These are phyloP conservation scores for Euura lappo DNA, from an alignment of 1,140 invertebrate genomes.

Conservation along the genomic window DNA sequence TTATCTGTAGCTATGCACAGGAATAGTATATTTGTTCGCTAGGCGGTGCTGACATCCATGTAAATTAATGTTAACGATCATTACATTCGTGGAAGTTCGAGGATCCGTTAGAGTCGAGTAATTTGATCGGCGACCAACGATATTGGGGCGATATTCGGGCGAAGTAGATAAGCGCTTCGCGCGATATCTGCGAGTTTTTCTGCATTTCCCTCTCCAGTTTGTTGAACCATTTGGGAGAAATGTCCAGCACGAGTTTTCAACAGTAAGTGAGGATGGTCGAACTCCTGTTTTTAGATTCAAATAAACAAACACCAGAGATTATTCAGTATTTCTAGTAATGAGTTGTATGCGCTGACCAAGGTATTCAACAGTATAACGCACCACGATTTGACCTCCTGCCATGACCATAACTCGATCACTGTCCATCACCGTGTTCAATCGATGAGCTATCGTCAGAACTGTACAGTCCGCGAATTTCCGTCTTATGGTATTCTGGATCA, in stretches of 20 bases:
- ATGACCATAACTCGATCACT: conserved; percentile 65
- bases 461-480: conserved; percentile 65
- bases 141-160: too few relatives aligned
- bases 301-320: background rate
- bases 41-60: too few relatives aligned
- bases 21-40: too few relatives aligned
- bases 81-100: too few relatives aligned
- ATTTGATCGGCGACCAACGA: too few relatives aligned
- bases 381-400: conserved; percentile 56
- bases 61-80: too few relatives aligned
- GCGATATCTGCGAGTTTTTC: conserved; percentile 49
- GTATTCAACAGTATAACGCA: conserved; percentile 37
- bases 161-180: conserved; percentile 25
- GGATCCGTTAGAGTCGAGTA: too few relatives aligned
- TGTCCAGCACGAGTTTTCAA: conserved; percentile 61
- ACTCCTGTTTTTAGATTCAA: conserved; percentile 58
- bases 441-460: conserved; percentile 73
- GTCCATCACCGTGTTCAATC: conserved; percentile 74
- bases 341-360: too few relatives aligned
- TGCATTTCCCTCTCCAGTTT: conserved; percentile 60
- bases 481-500: conserved; percentile 63
- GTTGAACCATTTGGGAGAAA: conserved; percentile 61
- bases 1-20: too few relatives aligned
- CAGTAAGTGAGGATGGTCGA: conserved; percentile 71
- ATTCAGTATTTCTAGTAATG: background rate